phyloP scores from a whole-genome alignment of 1,140 invertebrate genomes.

The Orussus abietinus region DNA sequence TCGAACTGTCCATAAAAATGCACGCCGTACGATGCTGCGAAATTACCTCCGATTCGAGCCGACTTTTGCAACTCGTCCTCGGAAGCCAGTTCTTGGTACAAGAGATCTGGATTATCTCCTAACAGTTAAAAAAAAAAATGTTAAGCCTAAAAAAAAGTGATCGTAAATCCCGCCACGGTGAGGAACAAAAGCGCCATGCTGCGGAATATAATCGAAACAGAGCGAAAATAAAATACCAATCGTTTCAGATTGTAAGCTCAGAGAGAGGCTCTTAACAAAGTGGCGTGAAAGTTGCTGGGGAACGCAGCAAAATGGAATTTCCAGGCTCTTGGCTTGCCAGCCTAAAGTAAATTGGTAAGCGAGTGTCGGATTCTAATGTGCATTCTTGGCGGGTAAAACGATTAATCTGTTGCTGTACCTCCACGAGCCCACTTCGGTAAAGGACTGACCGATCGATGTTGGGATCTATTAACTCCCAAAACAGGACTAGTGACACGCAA shows the following conservation, averaged over 20 bases:
- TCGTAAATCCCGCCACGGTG: no score
- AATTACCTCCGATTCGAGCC: conserved; percentile 42
- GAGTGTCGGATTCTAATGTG: no score
- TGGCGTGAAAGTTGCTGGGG: no score
- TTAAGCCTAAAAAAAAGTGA: no score
- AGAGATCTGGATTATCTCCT: conserved; percentile 59
- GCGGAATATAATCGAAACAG: conserved; percentile 15
- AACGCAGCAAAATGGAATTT: no score
- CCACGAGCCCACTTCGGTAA: conserved; percentile 59
- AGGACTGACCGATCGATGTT: conserved; percentile 52
- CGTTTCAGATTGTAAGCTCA: not conserved
- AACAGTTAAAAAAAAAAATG: conserved; percentile 34
- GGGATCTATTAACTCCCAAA: conserved; percentile 37
- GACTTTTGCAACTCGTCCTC: conserved; percentile 46
- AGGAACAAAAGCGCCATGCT: not conserved
- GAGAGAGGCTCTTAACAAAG: no score
- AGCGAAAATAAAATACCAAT: no score
- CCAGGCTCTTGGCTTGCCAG: no score
- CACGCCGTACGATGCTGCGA: no score
- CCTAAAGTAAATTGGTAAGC: no score
- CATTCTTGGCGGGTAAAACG: not conserved
- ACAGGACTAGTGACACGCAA: conserved; percentile 43
- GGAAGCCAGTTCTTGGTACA: conserved; percentile 56
- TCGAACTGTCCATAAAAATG: no score
- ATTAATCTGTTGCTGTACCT: conserved; percentile 47